Evolutionary conservation across 2,113 vertebrate genomes (phyloP).

Genomic region (Syngnathus floridae): DNA sequence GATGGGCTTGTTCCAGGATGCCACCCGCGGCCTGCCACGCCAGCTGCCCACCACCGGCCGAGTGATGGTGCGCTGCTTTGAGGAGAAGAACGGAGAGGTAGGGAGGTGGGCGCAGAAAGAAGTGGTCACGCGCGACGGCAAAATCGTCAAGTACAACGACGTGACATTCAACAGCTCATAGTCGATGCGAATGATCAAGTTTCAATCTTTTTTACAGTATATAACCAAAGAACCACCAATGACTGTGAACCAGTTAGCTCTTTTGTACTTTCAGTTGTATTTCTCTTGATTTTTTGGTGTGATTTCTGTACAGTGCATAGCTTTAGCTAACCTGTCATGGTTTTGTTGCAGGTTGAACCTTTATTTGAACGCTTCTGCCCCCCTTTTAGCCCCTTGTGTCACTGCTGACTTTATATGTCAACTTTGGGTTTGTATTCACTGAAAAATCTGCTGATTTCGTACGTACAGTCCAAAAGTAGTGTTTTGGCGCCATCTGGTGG

Average conservation of each 20-base stretch:
- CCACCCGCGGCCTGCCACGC: conserved; percentile 34
- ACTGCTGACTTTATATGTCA: neutral
- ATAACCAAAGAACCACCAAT: neutral
- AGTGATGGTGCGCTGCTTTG: conserved; percentile 40
- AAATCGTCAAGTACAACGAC: conserved; percentile 55
- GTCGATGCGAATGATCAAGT: too few species aligned
- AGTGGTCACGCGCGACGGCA: conserved; percentile 56
- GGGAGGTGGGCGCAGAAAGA: conserved; percentile 55
- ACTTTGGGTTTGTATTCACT: neutral
- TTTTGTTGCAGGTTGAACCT: too few species aligned
- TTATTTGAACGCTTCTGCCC: too few species aligned
- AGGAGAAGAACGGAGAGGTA: conserved; percentile 41
- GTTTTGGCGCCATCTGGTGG: neutral
- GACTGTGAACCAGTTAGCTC: neutral
- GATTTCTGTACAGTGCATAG: neutral
- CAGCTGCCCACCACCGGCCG: conserved; percentile 45
- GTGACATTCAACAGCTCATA: conserved; percentile 45
- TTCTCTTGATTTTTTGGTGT: neutral
- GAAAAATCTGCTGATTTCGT: too few species aligned
- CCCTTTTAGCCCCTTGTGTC: too few species aligned
- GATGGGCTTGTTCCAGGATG: conserved; percentile 36
- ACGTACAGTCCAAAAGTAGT: too few species aligned
- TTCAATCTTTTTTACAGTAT: too few species aligned
- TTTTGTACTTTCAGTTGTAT: neutral
- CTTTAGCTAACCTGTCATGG: neutral